Percentiles rank a stretch among this genome's conserved stretches.
These are phyloP conservation scores for Lagria hirta DNA, from an alignment of 2,888 invertebrate species.

Conservation along the genomic window DNA sequence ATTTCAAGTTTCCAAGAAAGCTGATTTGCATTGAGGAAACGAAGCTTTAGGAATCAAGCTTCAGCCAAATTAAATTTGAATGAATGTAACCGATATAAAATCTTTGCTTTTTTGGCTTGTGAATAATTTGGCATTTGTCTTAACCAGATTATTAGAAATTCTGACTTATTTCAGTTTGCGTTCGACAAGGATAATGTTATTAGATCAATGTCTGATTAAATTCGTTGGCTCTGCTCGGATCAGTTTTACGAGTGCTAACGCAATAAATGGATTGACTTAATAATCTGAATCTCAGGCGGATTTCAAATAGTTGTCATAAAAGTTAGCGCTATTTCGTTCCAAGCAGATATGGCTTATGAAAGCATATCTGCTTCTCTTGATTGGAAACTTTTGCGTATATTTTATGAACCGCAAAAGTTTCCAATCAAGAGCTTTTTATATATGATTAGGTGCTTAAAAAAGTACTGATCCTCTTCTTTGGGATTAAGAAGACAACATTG, in stretches of 20 bases:
- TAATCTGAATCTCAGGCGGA: slow-evolving; percentile 14
- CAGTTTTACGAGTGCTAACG: slow-evolving; percentile 16
- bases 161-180: slow-evolving; percentile 18
- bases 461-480: too few species aligned
- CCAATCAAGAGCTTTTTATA: too few species aligned
- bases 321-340: too few species aligned
- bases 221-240: slow-evolving; percentile 14
- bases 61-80: slow-evolving; percentile 27
- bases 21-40: slow-evolving; percentile 32
- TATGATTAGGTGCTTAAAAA: too few species aligned
- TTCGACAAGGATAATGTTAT: slow-evolving; percentile 19
- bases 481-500: too few species aligned
- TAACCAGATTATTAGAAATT: slow-evolving; percentile 28
- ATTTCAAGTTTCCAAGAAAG: slow-evolving; percentile 13
- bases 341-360: too few species aligned
- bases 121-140: slow-evolving; percentile 30
- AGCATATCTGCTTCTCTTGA: too few species aligned
- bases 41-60: slow-evolving; percentile 28
- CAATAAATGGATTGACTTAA: slow-evolving; percentile 24
- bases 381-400: too few species aligned
- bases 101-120: slow-evolving; percentile 17
- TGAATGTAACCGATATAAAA: slow-evolving; percentile 26
- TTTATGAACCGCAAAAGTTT: too few species aligned
- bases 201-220: slow-evolving; percentile 16
- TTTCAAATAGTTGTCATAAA: too few species aligned